Base-by-base conservation (phyloP, 2,797 vertebrate species). In the Jordanella pulchra region DNA sequence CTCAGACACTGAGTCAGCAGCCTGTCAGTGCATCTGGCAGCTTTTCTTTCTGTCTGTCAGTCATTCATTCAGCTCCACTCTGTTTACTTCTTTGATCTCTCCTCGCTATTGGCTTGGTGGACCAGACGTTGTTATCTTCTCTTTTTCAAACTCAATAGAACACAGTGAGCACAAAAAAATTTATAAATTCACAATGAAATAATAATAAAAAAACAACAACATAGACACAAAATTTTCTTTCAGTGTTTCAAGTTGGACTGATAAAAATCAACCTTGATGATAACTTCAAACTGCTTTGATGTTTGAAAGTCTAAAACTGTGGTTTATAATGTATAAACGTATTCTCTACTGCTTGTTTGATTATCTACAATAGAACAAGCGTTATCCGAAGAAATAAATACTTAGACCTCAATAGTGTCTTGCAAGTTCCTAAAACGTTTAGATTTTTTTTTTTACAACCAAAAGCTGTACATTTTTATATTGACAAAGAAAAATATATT, bases 1-100 rank as follows among this genome's bases (percentile, higher is more conserved):
- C 91, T 88, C 88, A 92, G 88, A 91, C 90, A 39, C 68, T 91
- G 92, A 91, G 78, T 93, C 91, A 91, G 86, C 47, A 12, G 51
- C 60, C 76, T 85, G 78, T 89, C 84, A 80, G 78, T 78, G 44
- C 56, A 79, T 83, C 85, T 86, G 89, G 67, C 81, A 76, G 69
- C 14, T 21, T 56, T 48, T 78, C 70, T 12, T 27, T 77, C 78
- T 27, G 55, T 85, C 86, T 79, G 67, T 86, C 76, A 70, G 42
- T 84, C 77, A 65, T 4, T 71, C 67, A 65, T 47, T 69, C 71
- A 51, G 23, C 73, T 55, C 54, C 64, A 56, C 42, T 65, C 54
- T 61, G 35, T 79, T 75, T 54, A 12, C 27, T 45, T 53, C 51
- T 76, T 68, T 63, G 30, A 72, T 80, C 78, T 67, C 66, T 55